Conservation (phyloP, 2,113 vertebrate species). For the Oncorhynchus masou region DNA sequence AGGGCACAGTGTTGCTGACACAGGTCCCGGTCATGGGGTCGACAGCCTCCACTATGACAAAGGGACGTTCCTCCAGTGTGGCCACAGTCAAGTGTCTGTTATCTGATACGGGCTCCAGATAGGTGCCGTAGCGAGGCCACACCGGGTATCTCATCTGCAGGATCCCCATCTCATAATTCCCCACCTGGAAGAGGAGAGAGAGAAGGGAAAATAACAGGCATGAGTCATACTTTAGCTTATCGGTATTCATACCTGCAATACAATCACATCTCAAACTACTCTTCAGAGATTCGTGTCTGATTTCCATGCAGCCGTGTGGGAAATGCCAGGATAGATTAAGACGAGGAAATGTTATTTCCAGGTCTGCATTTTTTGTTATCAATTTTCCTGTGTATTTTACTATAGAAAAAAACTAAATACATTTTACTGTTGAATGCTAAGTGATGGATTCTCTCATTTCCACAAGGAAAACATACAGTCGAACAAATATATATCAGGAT, state of each 20-base stretch:
- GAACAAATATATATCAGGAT: background rate
- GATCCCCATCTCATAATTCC: conserved; percentile 87
- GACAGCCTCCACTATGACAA: conserved; percentile 94
- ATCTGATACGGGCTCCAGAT: conserved; percentile 87
- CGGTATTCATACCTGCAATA: no score
- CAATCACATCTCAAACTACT: no score
- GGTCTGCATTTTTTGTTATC: no score
- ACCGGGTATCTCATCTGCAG: conserved; percentile 96
- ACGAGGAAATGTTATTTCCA: no score
- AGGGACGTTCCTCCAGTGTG: conserved; percentile 94
- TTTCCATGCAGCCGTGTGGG: background rate
- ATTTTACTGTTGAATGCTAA: background rate
- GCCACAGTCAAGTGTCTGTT: conserved; percentile 93
- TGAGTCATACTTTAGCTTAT: background rate
- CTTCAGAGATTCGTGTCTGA: background rate
- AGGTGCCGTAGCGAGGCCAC: conserved; percentile 92
- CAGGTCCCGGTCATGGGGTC: conserved; percentile 89
- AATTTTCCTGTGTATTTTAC: no score
- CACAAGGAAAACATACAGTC: background rate
- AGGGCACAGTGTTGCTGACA: conserved; percentile 95
- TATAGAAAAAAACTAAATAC: no score
- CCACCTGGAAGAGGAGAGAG: conserved; percentile 77
- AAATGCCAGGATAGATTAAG: conserved; percentile 6
- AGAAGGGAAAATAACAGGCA: background rate
- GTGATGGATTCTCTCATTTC: conserved; percentile 29